Base-by-base conservation (phyloP, 1,140 invertebrate genomes). In the Brachionus angularis region DNA sequence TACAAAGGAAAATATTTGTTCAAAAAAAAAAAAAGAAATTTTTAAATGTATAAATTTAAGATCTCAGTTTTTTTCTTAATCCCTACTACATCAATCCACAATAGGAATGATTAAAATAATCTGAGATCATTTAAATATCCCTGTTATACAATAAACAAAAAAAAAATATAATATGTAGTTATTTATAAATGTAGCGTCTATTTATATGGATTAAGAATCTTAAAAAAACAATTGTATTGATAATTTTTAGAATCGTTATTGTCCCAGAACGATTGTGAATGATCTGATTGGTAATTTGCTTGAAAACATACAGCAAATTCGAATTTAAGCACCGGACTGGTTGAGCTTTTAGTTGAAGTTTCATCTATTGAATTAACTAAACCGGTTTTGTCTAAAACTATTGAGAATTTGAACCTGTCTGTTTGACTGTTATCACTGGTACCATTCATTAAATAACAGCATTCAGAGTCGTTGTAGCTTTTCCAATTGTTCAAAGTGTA, bases 211-310 rank as follows among this genome's bases (percentile, higher is more conserved):
- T 42, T 42, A 14, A 42, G 10, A 7, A 42, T 42, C 16, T 42
- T 42, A 42, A 42, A 42, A 42, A 42, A 42, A 42, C 39, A 42
- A 42, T 42, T 42, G 39, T 42, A 42, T 42, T 42, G 39, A 42
- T 42, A 42, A 42, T 42, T 42, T 14, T 42, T 42, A 14, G 39
- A 42, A 14, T 42, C 16, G 16, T 42, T 42, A 42, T 42, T 42
- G 14, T 42, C 39, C 39, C 39, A 42, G 14, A 14, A 42, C 3
- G 39, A 42, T 3, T 3, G 16, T 42, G 10, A 8, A 42, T n/a
- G 10, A 14, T 42, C 16, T 7, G 4, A n/a, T 14, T n/a, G 16
- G 16, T 42, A 4, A 34, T 34, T 42, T 7, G 16, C 39, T 42
- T 42, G 8, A 42, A 14, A 42, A 42, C 39, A 42, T 14, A 42